Percentiles rank a stretch among this genome's conserved stretches.
Conservation (phyloP, 2,113 vertebrate genomes). For the Bubo scandiacus region DNA sequence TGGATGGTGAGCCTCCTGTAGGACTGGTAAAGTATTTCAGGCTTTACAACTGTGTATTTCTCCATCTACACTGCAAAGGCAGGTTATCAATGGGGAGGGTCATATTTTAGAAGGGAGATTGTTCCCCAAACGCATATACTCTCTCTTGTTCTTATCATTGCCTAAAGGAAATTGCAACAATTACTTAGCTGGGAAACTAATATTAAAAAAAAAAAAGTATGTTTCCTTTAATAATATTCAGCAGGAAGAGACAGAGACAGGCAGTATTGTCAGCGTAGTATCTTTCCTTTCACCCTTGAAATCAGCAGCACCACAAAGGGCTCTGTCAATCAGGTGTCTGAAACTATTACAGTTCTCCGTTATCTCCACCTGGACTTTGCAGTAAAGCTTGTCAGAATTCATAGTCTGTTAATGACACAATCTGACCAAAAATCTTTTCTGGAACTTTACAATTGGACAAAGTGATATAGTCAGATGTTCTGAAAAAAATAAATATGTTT, state of each 20-base stretch:
- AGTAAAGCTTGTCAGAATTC: not conserved
- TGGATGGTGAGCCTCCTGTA: not conserved
- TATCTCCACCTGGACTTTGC: not conserved
- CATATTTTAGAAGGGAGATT: not conserved
- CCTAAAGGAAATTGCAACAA: conserved; percentile 27
- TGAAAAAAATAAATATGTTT: not conserved
- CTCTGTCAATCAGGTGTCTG: not conserved
- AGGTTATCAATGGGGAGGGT: not conserved
- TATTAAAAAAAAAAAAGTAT: not conserved
- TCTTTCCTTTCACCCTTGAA: not conserved
- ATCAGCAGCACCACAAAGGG: not conserved
- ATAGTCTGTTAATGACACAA: not conserved
- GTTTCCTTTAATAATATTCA: not conserved
- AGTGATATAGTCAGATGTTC: not conserved
- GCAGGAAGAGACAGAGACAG: not conserved
- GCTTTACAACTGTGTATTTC: not conserved
- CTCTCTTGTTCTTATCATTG: not conserved
- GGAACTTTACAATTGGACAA: not conserved
- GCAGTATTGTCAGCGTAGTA: rapidly evolving
- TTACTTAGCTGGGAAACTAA: conserved; percentile 8
- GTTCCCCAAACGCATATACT: not conserved
- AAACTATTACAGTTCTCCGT: not conserved
- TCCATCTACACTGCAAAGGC: not conserved
- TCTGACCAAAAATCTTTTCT: not conserved
- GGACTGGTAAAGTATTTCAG: not conserved